Evolutionary conservation across 2,113 vertebrate genomes (phyloP).

Genomic region (Anoplopoma fimbria): DNA sequence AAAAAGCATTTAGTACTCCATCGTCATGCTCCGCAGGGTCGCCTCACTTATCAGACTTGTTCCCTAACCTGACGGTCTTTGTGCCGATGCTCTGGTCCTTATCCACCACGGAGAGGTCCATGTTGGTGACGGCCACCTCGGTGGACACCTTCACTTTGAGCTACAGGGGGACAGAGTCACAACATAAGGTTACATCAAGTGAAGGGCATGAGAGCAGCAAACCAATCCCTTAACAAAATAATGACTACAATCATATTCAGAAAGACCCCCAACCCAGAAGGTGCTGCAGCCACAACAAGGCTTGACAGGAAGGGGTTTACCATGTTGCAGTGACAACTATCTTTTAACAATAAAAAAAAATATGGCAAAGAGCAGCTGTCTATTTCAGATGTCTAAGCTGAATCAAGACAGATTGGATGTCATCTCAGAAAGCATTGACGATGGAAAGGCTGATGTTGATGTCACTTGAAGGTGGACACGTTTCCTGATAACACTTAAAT

Average conservation of each 20-base stretch:
- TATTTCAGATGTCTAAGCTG: no score
- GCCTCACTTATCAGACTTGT: not conserved
- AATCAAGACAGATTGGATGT: no score
- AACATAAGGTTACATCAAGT: not conserved
- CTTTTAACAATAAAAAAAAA: no score
- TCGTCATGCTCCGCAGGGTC: no score
- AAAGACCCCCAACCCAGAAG: not conserved
- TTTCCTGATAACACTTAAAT: no score
- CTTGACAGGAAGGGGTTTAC: no score
- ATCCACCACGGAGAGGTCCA: slow-evolving; percentile 97
- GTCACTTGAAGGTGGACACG: no score
- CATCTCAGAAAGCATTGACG: no score
- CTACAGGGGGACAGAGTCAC: slow-evolving; percentile 72
- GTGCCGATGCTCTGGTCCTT: slow-evolving; percentile 99
- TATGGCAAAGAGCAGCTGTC: no score
- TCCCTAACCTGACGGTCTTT: slow-evolving; percentile 91
- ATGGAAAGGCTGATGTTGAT: no score
- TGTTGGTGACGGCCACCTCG: slow-evolving; percentile 93
- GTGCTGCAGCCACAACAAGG: no score
- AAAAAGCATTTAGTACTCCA: not conserved
- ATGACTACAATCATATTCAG: not conserved
- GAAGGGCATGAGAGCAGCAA: not conserved
- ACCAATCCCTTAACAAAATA: not conserved
- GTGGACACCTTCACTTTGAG: slow-evolving; percentile 98
- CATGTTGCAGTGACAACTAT: no score